phyloP scores from a whole-genome alignment of 2,888 invertebrate species.

The Electrophaes corylata region DNA sequence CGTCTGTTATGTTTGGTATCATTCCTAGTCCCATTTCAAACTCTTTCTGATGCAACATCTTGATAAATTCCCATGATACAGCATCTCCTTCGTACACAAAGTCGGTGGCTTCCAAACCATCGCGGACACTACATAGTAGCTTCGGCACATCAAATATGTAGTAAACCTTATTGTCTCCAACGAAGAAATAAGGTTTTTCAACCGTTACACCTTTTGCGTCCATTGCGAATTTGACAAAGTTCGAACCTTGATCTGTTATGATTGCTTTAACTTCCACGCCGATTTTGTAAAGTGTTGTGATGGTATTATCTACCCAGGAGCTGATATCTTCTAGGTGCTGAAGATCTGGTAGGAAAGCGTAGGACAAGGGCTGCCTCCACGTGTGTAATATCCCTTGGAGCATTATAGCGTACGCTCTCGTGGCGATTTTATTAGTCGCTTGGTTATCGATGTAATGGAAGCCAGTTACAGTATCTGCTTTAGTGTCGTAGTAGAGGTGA shows the following conservation, averaged over 20 bases:
- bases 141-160: slow-evolving; percentile 43
- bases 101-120: slow-evolving; percentile 26
- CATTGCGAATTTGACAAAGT: slow-evolving; percentile 43
- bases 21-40: slow-evolving; percentile 24
- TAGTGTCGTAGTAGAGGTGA: slow-evolving; percentile 17
- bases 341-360: slow-evolving; percentile 28
- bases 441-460: slow-evolving; percentile 10
- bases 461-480: slow-evolving; percentile 15
- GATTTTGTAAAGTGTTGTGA: slow-evolving; percentile 34
- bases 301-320: slow-evolving; percentile 39
- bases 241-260: slow-evolving; percentile 42
- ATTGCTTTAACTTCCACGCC: slow-evolving; percentile 42
- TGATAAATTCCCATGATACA: slow-evolving; percentile 39
- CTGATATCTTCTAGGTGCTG: slow-evolving; percentile 37
- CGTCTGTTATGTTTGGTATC: slow-evolving; percentile 40
- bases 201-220: slow-evolving; percentile 33
- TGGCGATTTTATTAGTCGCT: slow-evolving; percentile 4
- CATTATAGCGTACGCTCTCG: slow-evolving; percentile 32
- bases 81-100: slow-evolving; percentile 20
- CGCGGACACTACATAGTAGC: slow-evolving; percentile 35
- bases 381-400: slow-evolving; percentile 36
- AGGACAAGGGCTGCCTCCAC: slow-evolving; percentile 45
- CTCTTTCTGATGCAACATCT: slow-evolving; percentile 31
- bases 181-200: slow-evolving; percentile 38
- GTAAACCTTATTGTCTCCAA: slow-evolving; percentile 24